These are phyloP conservation scores for Poeciliopsis infans DNA, from an alignment of 2,797 vertebrate genomes.

Conservation along the genomic window DNA sequence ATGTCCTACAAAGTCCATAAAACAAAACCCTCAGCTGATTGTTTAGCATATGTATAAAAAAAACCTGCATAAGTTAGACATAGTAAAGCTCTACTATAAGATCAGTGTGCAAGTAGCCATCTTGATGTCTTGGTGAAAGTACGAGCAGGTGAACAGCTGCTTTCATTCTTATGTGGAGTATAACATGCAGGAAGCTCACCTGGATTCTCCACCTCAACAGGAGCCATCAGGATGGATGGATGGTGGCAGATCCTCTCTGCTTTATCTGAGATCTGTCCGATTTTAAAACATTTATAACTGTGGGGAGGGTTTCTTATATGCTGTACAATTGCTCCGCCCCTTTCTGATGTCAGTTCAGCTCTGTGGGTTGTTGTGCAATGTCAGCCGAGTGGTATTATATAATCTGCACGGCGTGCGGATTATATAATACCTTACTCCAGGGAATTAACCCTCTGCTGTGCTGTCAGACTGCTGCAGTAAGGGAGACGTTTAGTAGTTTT, in stretches of 20 bases:
- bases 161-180: not conserved
- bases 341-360: not conserved
- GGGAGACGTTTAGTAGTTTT: not conserved
- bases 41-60: not conserved
- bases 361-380: slow-evolving; percentile 7
- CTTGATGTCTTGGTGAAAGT: not conserved
- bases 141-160: slow-evolving; percentile 8
- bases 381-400: not conserved
- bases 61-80: not conserved
- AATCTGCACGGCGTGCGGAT: not conserved
- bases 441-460: not conserved
- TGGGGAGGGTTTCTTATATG: not conserved
- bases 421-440: not conserved
- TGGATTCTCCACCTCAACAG: slow-evolving; percentile 1
- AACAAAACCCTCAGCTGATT: not conserved
- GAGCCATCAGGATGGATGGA: slow-evolving; percentile 35
- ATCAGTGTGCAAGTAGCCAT: not conserved
- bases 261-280: slow-evolving; percentile 5
- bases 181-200: slow-evolving; percentile 32
- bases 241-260: not conserved
- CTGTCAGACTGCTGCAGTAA: not conserved
- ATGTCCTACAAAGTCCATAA: not conserved
- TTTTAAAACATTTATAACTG: not conserved
- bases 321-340: not conserved
- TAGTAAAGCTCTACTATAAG: not conserved